Percentiles rank a stretch among this genome's conserved stretches.
These are phyloP conservation scores for Tinamus major DNA, from an alignment of 2,797 vertebrate genomes.

Conservation along the genomic window DNA sequence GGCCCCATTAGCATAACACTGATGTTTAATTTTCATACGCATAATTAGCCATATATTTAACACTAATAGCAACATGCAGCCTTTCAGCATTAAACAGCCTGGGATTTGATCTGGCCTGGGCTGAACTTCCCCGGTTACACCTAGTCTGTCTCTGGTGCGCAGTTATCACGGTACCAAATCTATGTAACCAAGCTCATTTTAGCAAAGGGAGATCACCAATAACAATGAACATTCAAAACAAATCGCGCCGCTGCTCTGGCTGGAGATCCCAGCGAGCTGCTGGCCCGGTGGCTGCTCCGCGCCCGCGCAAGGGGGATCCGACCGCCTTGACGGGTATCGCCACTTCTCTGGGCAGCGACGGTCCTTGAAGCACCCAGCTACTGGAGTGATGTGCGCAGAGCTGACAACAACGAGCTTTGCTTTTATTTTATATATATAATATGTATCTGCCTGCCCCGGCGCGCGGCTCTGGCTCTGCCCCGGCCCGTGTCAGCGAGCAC, in stretches of 20 bases:
- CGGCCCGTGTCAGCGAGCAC: conserved; percentile 67
- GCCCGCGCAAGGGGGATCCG: too few relatives aligned
- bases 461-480: conserved; percentile 46
- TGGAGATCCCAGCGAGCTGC: conserved; percentile 22
- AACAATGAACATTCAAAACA: conserved; percentile 77
- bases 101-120: conserved; percentile 84
- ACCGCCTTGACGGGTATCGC: not conserved
- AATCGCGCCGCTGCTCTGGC: conserved; percentile 65
- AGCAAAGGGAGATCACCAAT: conserved; percentile 77
- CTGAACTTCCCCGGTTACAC: conserved; percentile 80
- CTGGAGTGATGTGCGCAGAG: conserved; percentile 18
- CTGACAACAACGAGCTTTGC: conserved; percentile 25
- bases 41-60: conserved; percentile 99
- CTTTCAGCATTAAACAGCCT: conserved; percentile 84
- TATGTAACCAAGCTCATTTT: conserved; percentile 78
- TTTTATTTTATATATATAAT: too few relatives aligned
- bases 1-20: conserved; percentile 97
- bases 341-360: not conserved
- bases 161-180: conserved; percentile 68
- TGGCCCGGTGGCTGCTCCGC: too few relatives aligned
- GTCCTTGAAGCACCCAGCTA: conserved; percentile 39
- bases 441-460: not conserved
- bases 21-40: conserved; percentile 98
- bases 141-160: conserved; percentile 73
- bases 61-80: conserved; percentile 89